Conservation (phyloP, 2,888 invertebrate genomes). For the Acrocyrtus sp. region DNA sequence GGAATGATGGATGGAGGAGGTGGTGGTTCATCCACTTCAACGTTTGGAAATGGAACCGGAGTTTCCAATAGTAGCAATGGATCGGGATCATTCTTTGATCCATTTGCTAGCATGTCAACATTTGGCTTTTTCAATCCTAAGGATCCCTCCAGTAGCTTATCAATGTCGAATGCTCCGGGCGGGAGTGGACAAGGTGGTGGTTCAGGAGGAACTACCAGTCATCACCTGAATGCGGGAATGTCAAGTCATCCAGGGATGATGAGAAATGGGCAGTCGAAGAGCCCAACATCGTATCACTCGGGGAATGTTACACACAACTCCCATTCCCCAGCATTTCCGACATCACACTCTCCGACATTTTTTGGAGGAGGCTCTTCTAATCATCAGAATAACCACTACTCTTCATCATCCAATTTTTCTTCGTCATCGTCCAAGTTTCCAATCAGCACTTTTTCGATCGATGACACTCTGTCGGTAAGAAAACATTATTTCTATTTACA, state of each 20-base stretch:
- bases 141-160: constrained; percentile 49
- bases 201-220: constrained; percentile 8
- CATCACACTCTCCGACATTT: constrained; percentile 54
- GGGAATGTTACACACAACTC: constrained; percentile 46
- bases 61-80: constrained; percentile 6
- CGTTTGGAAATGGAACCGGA: constrained; percentile 66
- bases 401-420: constrained; percentile 41
- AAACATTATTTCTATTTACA: neutral
- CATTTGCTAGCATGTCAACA: constrained; percentile 60
- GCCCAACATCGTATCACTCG: constrained; percentile 45
- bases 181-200: neutral
- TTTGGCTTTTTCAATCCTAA: constrained; percentile 63
- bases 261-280: constrained; percentile 52
- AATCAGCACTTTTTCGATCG: constrained; percentile 62
- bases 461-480: constrained; percentile 60
- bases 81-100: constrained; percentile 54
- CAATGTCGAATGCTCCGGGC: constrained; percentile 17
- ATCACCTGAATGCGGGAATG: constrained; percentile 1
- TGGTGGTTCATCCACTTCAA: no score
- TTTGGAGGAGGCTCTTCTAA: constrained; percentile 48
- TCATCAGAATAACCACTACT: constrained; percentile 39
- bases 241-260: constrained; percentile 24
- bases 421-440: constrained; percentile 57
- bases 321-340: constrained; percentile 55
- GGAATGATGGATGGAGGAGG: constrained; percentile 60